Conservation (phyloP, 1,140 invertebrate genomes). For the Lamellibrachia luymesi region DNA sequence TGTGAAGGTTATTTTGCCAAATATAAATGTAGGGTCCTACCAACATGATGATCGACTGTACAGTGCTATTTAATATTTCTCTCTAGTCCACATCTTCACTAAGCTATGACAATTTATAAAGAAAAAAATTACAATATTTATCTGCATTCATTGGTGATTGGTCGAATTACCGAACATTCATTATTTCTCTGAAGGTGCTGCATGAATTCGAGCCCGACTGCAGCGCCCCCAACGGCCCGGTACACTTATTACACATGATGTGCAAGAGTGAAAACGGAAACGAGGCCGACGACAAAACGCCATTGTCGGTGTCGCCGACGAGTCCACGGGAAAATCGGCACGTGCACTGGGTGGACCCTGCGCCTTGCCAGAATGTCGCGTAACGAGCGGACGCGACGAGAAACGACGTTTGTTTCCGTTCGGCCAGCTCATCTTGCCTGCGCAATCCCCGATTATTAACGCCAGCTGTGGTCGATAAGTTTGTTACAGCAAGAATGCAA, state of each 20-base stretch:
- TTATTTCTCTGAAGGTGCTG: not conserved
- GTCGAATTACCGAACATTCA: not conserved
- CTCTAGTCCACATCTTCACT: not conserved
- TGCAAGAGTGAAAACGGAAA: not conserved
- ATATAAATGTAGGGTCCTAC: not conserved
- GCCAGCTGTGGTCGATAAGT: not conserved
- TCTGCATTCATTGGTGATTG: not conserved
- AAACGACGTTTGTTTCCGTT: not conserved
- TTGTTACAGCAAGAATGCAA: not conserved
- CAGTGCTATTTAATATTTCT: too few relatives aligned
- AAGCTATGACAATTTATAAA: not conserved
- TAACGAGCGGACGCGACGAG: not conserved
- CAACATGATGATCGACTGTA: too few relatives aligned
- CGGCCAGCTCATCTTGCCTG: not conserved
- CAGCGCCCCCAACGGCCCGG: not conserved
- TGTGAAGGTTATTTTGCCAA: too few relatives aligned
- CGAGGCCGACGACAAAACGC: not conserved
- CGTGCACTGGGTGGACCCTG: not conserved
- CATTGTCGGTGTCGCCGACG: not conserved
- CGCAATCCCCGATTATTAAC: not conserved
- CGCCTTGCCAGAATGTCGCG: not conserved
- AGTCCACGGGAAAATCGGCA: not conserved
- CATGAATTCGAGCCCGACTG: not conserved
- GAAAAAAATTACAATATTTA: not conserved
- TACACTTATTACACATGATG: not conserved